Percentiles rank a stretch among this genome's conserved stretches.
These are phyloP conservation scores for Dasyurus viverrinus DNA, from an alignment of 2,113 vertebrate genomes.

Conservation along the genomic window DNA sequence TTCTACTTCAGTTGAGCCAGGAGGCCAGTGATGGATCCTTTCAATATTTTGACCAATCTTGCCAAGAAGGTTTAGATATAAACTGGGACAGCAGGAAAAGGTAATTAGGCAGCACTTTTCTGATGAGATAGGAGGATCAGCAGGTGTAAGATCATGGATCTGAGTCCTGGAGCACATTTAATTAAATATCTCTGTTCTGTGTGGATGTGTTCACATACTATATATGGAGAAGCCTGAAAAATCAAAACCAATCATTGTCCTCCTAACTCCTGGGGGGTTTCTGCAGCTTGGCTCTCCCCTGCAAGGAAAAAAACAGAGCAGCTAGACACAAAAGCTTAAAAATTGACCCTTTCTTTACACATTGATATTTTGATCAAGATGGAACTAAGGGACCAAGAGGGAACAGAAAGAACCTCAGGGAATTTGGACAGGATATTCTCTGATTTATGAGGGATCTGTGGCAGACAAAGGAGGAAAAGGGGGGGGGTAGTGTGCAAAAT, in stretches of 20 bases:
- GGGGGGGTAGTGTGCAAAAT: neutral
- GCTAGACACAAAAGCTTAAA: slow-evolving; percentile 9
- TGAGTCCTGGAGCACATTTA: slow-evolving; percentile 63
- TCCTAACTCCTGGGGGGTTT: neutral
- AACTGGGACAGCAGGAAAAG: slow-evolving; percentile 50
- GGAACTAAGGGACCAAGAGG: slow-evolving; percentile 19
- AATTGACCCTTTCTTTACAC: neutral
- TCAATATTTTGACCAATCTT: slow-evolving; percentile 14
- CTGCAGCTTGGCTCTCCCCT: neutral
- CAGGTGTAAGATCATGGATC: slow-evolving; percentile 54
- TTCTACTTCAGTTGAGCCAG: neutral
- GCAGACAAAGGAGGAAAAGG: slow-evolving; percentile 34
- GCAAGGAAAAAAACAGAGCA: neutral
- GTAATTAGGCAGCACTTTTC: slow-evolving; percentile 45
- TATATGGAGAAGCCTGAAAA: slow-evolving; percentile 43
- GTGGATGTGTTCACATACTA: slow-evolving; percentile 48
- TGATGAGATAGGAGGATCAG: slow-evolving; percentile 49
- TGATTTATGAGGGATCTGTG: neutral
- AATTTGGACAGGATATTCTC: slow-evolving; percentile 4
- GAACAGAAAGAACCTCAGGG: slow-evolving; percentile 31
- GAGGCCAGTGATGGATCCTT: slow-evolving; percentile 6
- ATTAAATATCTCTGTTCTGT: slow-evolving; percentile 57
- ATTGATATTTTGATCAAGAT: slow-evolving; percentile 36
- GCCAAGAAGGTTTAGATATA: slow-evolving; percentile 20
- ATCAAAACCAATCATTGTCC: slow-evolving; percentile 22